phyloP scores from a whole-genome alignment of 2,797 vertebrate species.

The Clarias platycephalus region DNA sequence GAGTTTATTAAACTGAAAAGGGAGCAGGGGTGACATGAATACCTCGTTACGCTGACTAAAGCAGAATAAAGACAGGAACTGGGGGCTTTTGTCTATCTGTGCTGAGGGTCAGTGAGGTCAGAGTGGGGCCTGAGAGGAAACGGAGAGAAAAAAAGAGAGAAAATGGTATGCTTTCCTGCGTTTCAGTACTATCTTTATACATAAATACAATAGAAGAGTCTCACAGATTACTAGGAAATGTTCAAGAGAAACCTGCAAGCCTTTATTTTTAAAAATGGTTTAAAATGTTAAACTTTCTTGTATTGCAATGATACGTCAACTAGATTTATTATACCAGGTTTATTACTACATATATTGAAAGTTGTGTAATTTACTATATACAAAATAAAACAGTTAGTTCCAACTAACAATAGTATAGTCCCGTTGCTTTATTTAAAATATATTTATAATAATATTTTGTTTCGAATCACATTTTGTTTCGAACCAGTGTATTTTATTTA shows the following conservation, averaged over 20 bases:
- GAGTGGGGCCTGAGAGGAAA: slow-evolving; percentile 68
- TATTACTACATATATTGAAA: background rate
- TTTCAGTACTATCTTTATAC: background rate
- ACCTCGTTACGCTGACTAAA: slow-evolving; percentile 68
- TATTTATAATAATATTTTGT: no score
- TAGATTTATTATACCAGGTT: background rate
- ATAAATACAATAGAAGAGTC: background rate
- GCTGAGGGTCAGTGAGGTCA: slow-evolving; percentile 61
- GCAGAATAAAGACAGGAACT: slow-evolving; percentile 66
- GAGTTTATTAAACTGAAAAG: slow-evolving; percentile 55
- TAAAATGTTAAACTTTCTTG: background rate
- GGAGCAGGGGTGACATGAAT: slow-evolving; percentile 66
- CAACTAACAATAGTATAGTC: no score
- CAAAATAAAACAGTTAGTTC: no score
- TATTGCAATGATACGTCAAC: background rate
- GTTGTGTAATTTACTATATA: background rate
- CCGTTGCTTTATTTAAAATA: no score
- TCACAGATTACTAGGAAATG: background rate
- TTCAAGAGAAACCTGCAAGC: background rate
- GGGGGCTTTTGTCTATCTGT: slow-evolving; percentile 71
- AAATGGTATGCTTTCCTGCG: slow-evolving; percentile 38
- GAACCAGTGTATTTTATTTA: no score
- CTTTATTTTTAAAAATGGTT: background rate
- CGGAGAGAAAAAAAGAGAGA: slow-evolving; percentile 52
- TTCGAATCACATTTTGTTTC: no score